A percentile compares a stretch with the other conserved stretches of the same genome.
Evolutionary conservation across 2,797 vertebrate species (phyloP).

Genomic region (Chelidonichthys spinosus): DNA sequence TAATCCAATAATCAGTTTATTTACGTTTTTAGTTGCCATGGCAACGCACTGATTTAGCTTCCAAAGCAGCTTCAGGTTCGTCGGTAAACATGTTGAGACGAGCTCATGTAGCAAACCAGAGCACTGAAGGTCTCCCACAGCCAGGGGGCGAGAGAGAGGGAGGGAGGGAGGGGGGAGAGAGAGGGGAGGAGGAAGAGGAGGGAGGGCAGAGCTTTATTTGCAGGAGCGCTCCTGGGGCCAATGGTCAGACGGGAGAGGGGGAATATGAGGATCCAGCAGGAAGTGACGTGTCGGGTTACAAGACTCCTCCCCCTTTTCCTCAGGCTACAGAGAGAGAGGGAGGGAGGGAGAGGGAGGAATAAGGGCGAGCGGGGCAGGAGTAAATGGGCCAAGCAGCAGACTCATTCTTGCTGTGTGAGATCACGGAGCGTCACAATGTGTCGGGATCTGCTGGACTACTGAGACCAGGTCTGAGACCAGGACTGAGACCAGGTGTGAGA

Average conservation of each 20-base stretch:
- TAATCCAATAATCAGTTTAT: too few relatives aligned
- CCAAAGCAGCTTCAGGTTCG: too few relatives aligned
- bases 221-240: constrained; percentile 62
- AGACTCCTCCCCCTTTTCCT: constrained; percentile 69
- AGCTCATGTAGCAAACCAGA: constrained; percentile 11
- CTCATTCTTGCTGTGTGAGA: constrained; percentile 86
- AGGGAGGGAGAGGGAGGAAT: constrained; percentile 29
- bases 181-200: constrained; percentile 5
- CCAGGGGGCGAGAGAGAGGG: constrained; percentile 60
- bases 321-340: constrained; percentile 28
- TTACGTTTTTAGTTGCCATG: too few relatives aligned
- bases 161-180: constrained; percentile 37
- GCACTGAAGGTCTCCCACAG: constrained; percentile 46
- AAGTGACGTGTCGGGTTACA: constrained; percentile 74
- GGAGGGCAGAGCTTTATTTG: constrained; percentile 51
- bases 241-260: constrained; percentile 53
- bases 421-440: constrained; percentile 83
- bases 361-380: constrained; percentile 55
- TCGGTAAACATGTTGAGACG: neutral
- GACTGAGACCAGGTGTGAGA: constrained; percentile 76
- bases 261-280: constrained; percentile 66
- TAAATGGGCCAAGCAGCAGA: constrained; percentile 68
- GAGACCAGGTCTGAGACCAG: constrained; percentile 52
- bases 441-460: constrained; percentile 64
- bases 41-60: too few relatives aligned